Conservation (phyloP, 2,888 invertebrate species). For the Dione vanillae region DNA sequence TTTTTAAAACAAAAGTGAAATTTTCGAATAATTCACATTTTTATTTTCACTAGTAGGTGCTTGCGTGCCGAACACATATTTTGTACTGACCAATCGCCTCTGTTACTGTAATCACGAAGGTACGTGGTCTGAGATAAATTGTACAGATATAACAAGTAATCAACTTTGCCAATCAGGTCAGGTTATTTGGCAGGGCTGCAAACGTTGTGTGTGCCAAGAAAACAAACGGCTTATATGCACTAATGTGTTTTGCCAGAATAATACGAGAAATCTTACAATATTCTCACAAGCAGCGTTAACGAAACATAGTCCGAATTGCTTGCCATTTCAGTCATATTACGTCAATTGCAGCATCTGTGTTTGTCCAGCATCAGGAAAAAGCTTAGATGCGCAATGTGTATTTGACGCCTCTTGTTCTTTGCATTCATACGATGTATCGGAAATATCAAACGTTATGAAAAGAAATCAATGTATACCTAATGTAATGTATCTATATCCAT, state of each 20-base stretch:
- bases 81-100: constrained; percentile 61
- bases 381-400: constrained; percentile 68
- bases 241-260: constrained; percentile 57
- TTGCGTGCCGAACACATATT: constrained; percentile 70
- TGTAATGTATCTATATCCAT: constrained; percentile 72
- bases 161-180: constrained; percentile 65
- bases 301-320: constrained; percentile 57
- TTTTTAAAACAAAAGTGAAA: constrained; percentile 1
- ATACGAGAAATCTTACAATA: constrained; percentile 32
- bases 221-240: constrained; percentile 65
- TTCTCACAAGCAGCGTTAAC: constrained; percentile 32
- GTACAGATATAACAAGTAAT: constrained; percentile 55
- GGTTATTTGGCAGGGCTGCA: constrained; percentile 68
- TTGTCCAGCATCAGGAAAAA: constrained; percentile 69
- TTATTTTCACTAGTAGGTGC: constrained; percentile 54
- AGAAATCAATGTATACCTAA: constrained; percentile 69
- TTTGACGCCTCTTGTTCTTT: constrained; percentile 63
- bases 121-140: constrained; percentile 62
- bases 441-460: constrained; percentile 45
- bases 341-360: constrained; percentile 71
- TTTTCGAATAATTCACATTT: constrained; percentile 22
- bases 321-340: constrained; percentile 69
- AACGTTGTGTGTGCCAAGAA: constrained; percentile 69
- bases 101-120: constrained; percentile 68
- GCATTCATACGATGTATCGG: constrained; percentile 45